Conservation (phyloP, 2,888 invertebrate species). For the Rhyacophila evoluta region DNA sequence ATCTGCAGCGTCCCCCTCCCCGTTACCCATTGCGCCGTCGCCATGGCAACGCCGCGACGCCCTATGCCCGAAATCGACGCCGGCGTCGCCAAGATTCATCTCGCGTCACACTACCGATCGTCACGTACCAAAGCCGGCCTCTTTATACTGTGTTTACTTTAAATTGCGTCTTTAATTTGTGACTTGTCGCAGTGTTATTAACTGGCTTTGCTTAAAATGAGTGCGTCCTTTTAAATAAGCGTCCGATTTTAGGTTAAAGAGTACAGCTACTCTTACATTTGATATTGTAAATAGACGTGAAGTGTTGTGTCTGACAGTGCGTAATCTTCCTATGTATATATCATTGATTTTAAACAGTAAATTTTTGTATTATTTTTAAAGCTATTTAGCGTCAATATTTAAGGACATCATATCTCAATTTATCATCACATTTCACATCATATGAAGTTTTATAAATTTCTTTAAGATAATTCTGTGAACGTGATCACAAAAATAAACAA, state of each 20-base stretch:
- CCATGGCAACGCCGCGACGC: conserved; percentile 52
- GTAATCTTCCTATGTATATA: not conserved
- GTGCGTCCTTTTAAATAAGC: not conserved
- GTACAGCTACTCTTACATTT: not conserved
- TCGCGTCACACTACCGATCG: conserved; percentile 26
- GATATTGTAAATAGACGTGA: not conserved
- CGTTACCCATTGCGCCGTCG: conserved; percentile 35
- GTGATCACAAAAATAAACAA: too few relatives aligned
- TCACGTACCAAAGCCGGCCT: not conserved
- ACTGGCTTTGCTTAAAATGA: not conserved
- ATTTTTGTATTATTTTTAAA: too few relatives aligned
- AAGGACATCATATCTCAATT: too few relatives aligned
- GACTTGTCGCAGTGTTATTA: not conserved
- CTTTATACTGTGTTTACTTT: not conserved
- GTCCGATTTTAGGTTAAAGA: not conserved
- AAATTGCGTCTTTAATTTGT: not conserved
- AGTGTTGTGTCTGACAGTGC: not conserved
- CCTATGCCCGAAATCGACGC: conserved; percentile 7
- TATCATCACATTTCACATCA: too few relatives aligned
- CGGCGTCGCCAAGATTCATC: conserved; percentile 28
- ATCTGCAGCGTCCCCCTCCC: not conserved
- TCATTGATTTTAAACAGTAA: too few relatives aligned
- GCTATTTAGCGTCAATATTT: too few relatives aligned
- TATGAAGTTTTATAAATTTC: too few relatives aligned
- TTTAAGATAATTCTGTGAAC: too few relatives aligned